phyloP scores from a whole-genome alignment of 1,140 invertebrate genomes.

The Akabosia matsudoensis region DNA sequence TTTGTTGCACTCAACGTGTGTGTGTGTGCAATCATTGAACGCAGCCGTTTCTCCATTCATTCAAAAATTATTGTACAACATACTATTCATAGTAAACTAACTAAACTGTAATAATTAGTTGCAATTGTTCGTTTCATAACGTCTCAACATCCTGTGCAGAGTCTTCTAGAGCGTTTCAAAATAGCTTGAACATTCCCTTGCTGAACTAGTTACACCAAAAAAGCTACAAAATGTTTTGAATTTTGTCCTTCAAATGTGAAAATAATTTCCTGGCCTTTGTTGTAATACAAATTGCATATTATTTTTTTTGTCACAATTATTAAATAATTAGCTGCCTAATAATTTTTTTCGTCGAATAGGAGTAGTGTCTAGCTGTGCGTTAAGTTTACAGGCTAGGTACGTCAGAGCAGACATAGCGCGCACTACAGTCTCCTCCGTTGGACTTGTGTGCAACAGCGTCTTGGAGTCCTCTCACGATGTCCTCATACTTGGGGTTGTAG shows the following conservation, averaged over 20 bases:
- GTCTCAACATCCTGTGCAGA: too few relatives aligned
- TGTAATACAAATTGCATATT: neutral
- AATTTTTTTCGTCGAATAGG: too few relatives aligned
- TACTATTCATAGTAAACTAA: too few relatives aligned
- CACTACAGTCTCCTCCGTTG: constrained; percentile 47
- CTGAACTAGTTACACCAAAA: neutral
- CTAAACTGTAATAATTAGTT: constrained; percentile 3
- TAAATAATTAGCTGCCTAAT: neutral
- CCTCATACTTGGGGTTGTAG: constrained; percentile 48
- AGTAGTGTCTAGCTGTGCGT: neutral
- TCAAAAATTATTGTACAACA: too few relatives aligned
- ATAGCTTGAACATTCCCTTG: too few relatives aligned
- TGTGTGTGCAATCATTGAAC: neutral
- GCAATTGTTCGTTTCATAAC: neutral
- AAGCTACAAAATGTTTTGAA: too few relatives aligned
- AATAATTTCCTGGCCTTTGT: neutral
- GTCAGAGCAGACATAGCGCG: constrained; percentile 46
- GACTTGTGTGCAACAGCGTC: constrained; percentile 46
- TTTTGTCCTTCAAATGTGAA: too few relatives aligned
- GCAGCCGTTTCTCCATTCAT: neutral
- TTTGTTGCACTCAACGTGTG: neutral
- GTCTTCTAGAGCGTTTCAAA: too few relatives aligned
- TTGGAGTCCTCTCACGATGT: constrained; percentile 48
- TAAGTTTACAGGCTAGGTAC: constrained; percentile 41
- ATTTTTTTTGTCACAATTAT: neutral